These are phyloP conservation scores for Perdita meconis DNA, from an alignment of 2,888 invertebrate genomes.

Conservation along the genomic window DNA sequence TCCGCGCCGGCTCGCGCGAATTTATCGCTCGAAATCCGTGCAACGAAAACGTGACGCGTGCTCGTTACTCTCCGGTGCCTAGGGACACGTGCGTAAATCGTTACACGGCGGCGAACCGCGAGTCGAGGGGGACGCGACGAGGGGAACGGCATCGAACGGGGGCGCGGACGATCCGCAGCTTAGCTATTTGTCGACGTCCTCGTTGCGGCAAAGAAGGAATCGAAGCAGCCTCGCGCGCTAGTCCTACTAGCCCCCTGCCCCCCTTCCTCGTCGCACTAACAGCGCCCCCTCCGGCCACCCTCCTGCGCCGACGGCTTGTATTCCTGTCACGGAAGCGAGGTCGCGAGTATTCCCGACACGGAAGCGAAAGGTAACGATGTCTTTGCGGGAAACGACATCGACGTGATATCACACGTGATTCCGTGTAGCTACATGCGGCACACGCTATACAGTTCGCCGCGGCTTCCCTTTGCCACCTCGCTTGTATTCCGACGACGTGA, in stretches of 20 bases:
- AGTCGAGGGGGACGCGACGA: background rate
- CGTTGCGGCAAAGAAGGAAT: conserved; percentile 48
- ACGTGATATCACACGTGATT: conserved; percentile 61
- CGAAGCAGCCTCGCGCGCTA: conserved; percentile 19
- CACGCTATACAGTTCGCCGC: conserved; percentile 23
- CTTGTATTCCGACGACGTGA: background rate
- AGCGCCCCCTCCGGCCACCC: background rate
- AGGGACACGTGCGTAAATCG: conserved; percentile 54
- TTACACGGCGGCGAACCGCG: conserved; percentile 3
- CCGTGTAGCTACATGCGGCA: conserved; percentile 50
- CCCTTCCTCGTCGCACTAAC: background rate
- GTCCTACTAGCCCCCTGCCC: conserved; percentile 1
- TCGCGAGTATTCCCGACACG: conserved; percentile 64
- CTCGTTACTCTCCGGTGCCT: conserved; percentile 44
- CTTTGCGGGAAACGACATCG: conserved; percentile 60
- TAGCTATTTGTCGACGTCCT: conserved; percentile 53
- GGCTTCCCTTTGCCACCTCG: conserved; percentile 22
- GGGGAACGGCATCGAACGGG: too few relatives aligned
- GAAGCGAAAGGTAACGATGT: conserved; percentile 64
- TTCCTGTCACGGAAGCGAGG: conserved; percentile 63
- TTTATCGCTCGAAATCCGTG: conserved; percentile 32
- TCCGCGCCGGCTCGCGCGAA: background rate
- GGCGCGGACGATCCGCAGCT: conserved; percentile 29
- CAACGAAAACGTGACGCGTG: conserved; percentile 43
- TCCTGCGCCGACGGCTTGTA: conserved; percentile 3